Conservation (phyloP, 1,140 invertebrate species). For the Drosophila littoralis region DNA sequence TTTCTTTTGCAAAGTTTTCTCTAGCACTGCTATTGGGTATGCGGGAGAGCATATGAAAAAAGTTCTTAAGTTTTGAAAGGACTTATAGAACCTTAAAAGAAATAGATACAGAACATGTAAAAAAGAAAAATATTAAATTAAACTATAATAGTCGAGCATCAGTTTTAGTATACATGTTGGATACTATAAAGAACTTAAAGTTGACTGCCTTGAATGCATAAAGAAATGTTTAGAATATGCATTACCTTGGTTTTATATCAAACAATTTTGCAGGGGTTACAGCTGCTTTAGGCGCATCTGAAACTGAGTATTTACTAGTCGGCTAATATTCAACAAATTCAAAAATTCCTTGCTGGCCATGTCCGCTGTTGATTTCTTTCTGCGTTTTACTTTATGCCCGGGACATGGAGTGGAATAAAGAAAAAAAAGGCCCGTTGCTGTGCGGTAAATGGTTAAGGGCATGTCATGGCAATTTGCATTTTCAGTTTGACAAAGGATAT, state of each 20-base stretch:
- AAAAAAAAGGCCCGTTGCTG: slow-evolving; percentile 50
- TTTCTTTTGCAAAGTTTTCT: slow-evolving; percentile 22
- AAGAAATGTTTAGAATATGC: too few species aligned
- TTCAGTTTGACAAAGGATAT: slow-evolving; percentile 81
- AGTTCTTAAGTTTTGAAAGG: background rate
- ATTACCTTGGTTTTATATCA: too few species aligned
- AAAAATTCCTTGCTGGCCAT: slow-evolving; percentile 40
- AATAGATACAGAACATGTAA: background rate
- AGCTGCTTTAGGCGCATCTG: background rate
- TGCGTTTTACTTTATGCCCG: slow-evolving; percentile 74
- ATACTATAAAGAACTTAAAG: too few species aligned
- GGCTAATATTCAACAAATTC: background rate
- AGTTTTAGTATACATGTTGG: too few species aligned
- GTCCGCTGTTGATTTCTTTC: slow-evolving; percentile 66
- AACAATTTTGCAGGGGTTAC: too few species aligned
- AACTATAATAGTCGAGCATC: too few species aligned
- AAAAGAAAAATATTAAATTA: too few species aligned
- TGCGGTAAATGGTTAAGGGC: slow-evolving; percentile 81
- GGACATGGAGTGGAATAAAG: slow-evolving; percentile 35
- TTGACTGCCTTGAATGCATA: too few species aligned
- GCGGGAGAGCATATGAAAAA: background rate
- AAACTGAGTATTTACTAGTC: slow-evolving; percentile 18
- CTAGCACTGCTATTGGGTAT: slow-evolving; percentile 22
- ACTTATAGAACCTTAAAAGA: background rate
- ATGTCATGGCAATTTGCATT: slow-evolving; percentile 83